phyloP scores from a whole-genome alignment of 1,140 invertebrate genomes.

The Drosophila paulistorum region DNA sequence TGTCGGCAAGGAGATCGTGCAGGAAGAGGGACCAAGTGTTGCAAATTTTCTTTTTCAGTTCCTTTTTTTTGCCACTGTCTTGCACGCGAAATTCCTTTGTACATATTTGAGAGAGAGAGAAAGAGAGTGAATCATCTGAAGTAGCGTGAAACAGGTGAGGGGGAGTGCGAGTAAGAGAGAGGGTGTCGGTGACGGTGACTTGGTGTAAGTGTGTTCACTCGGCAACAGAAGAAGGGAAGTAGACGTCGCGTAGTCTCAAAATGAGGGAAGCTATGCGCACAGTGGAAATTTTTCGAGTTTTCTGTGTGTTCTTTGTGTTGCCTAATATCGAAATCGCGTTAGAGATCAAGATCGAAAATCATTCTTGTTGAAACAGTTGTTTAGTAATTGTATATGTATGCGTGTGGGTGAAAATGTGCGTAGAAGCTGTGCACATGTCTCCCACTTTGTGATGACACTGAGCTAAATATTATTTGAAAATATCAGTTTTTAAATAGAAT shows the following conservation, averaged over 20 bases:
- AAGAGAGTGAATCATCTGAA: conserved; percentile 37
- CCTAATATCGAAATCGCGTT: conserved; percentile 41
- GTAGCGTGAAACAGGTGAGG: conserved; percentile 1
- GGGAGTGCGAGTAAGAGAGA: not conserved
- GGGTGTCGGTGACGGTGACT: not conserved
- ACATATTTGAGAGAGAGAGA: conserved; percentile 2
- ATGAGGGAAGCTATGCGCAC: conserved; percentile 30
- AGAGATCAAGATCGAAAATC: conserved; percentile 42
- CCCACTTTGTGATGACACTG: conserved; percentile 4
- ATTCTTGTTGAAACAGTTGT: conserved; percentile 65
- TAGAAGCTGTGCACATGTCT: not conserved
- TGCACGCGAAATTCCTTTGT: conserved; percentile 42
- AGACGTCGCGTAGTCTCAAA: conserved; percentile 18
- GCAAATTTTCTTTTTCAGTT: conserved; percentile 35
- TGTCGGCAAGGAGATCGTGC: conserved; percentile 27
- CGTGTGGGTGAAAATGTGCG: not conserved
- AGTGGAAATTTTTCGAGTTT: conserved; percentile 48
- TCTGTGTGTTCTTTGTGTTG: conserved; percentile 31
- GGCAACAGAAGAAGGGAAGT: conserved; percentile 19
- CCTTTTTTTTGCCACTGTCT: conserved; percentile 20
- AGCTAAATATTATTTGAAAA: conserved; percentile 1
- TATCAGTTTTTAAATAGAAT: not conserved
- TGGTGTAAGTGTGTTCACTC: conserved; percentile 15
- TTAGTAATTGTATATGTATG: too few relatives aligned
- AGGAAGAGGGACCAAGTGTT: conserved; percentile 24